A percentile compares a stretch with the other conserved stretches of the same genome.
phyloP scores from a whole-genome alignment of 2,113 vertebrate genomes.

The Tenebrosternarchus preto region DNA sequence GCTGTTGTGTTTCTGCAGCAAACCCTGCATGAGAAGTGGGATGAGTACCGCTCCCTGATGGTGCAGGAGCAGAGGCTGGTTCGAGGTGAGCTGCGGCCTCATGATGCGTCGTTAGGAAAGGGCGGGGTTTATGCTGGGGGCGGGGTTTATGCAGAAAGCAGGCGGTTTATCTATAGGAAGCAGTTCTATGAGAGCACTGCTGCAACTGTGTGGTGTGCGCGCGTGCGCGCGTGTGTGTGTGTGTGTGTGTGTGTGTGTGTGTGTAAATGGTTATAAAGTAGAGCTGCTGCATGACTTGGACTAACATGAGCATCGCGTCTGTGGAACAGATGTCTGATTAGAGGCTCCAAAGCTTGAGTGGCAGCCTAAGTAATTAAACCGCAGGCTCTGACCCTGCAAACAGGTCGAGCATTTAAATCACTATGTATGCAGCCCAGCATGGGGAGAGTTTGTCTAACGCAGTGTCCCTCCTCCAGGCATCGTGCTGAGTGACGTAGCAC shows the following conservation, averaged over 20 bases:
- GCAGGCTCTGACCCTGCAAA: too few species aligned
- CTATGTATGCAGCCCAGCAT: background rate
- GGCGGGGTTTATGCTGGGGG: too few species aligned
- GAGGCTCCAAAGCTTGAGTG: background rate
- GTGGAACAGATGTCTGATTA: background rate
- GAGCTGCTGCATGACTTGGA: background rate
- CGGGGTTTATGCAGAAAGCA: background rate
- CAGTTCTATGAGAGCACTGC: background rate
- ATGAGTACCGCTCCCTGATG: conserved; percentile 90
- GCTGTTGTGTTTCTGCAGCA: conserved; percentile 74
- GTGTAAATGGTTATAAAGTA: background rate
- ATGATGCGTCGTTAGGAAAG: background rate
- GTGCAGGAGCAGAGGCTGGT: conserved; percentile 92
- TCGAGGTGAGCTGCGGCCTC: conserved; percentile 77
- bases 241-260: background rate
- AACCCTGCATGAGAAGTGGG: conserved; percentile 95
- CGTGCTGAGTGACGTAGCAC: conserved; percentile 86
- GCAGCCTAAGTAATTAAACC: background rate
- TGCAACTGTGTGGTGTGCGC: background rate
- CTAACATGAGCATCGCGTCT: background rate
- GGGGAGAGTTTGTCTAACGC: conserved; percentile 27
- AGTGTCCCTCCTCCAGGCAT: conserved; percentile 74
- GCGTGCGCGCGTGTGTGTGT: background rate
- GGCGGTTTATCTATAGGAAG: background rate
- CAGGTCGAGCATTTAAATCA: background rate